Base-by-base conservation (phyloP, 2,888 invertebrate genomes). In the Salticus scenicus region DNA sequence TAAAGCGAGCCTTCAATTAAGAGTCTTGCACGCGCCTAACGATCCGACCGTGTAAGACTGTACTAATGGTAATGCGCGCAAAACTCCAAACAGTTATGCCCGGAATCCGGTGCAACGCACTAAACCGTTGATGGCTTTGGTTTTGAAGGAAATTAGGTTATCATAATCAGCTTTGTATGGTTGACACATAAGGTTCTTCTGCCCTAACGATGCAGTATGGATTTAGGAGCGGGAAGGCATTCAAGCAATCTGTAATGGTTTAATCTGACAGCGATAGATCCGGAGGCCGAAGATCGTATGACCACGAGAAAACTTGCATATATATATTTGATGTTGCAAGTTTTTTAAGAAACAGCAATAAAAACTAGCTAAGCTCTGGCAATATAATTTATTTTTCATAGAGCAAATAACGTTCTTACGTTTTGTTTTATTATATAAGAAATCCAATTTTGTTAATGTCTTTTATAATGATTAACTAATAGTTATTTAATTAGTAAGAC, bases 1-100 rank as follows among this genome's bases (percentile, higher is more conserved):
- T 57, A 57, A 57, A 57, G 57, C 57, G 57, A 57, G 57, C 57
- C 57, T 57, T 57, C 57, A 57, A 57, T 57, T 57, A 57, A 57
- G 57, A 57, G 24, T 24, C 57, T 17, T 24, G 24, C 37, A 12
- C 42, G 10, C 42, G 42, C 42, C 57, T 57, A 57, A 57, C 57
- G 57, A 57, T 57, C 57, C 57, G 57, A 24, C 57, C 57, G 24
- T 24, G 57, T 57, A 47, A 47, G 42, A 17, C 42, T 47, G 42
- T 24, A 20, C 57, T 57, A 57, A 57, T 57, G 57, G 57, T 57
- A 57, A 57, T 57, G 57, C 57, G 24, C 2, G 57, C 7, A 17
- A 47, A 17, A 47, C 42, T 10, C 42, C 42, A 14, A 47, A 14
- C 42, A 47, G 42, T 47, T 47, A 47, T 47, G 42, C 42, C 42